Evolutionary conservation across 2,113 vertebrate genomes (phyloP), one percentile per base, ranked within the genome.

Genomic region (Rhodinocichla rosea): DNA sequence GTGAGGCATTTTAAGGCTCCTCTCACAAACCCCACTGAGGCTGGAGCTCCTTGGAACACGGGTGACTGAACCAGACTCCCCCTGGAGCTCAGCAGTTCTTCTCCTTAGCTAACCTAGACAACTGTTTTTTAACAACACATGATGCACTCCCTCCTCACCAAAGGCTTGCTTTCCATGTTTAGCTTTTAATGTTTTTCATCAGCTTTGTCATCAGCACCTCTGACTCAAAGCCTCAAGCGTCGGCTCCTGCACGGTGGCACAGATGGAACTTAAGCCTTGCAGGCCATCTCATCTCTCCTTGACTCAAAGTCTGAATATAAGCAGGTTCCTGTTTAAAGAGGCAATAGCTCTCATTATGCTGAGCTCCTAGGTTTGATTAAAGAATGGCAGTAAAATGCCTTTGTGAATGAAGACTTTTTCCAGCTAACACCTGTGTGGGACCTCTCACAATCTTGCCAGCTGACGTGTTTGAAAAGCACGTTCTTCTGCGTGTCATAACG

Each of bases 131-230:
- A 92, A 92, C 91, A 94, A 92, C 59, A 70, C 55, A 65, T 1
- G 6, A 92, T 70, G 47, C 78, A 44, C 71, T 90, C 67, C 84
- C 75, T 83, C 37, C 42, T 91, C 89, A 76, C 59, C 70, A 86
- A 83, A 88, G 60, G 47, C 67, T 83, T 45, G 37, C 15, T 3
- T 77, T 78, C 79, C 76, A 83, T 63, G 49, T 70, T 70, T 50
- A 77, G 47, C 39, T 91, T 91, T 92, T 65, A 69, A 80, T 63
- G 55, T 80, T 95, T 93, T 77, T 85, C 71, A 95, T 93, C 92
- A 96, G 59, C 79, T 85, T 76, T 80, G 57, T 87, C 93, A 90
- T 76, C 87, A 85, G 50, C 75, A 94, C n/a, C 67, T 92, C 79
- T 47, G 24, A 93, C 42, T 55, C 87, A 85, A 91, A 76, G 39